These are phyloP conservation scores for Suncus etruscus DNA, from an alignment of 2,113 vertebrate species.

Conservation along the genomic window DNA sequence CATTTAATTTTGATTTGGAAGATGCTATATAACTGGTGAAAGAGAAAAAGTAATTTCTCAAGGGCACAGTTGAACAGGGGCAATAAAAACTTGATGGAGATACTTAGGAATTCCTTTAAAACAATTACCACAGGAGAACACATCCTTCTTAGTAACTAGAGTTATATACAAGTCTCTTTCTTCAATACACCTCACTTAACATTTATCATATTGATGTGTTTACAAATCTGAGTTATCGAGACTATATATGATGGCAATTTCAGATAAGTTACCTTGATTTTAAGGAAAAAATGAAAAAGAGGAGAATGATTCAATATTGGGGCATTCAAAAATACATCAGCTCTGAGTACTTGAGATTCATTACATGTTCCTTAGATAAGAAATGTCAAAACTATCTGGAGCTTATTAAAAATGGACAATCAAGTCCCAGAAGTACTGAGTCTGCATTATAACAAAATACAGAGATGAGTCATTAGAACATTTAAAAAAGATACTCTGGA, in stretches of 20 bases:
- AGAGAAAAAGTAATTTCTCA: not conserved
- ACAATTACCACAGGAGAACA: not conserved
- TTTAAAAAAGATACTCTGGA: not conserved
- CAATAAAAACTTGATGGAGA: not conserved
- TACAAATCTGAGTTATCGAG: not conserved
- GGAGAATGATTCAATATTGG: not conserved
- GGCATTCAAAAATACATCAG: not conserved
- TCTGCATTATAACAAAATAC: constrained; percentile 8
- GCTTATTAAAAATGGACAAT: not conserved
- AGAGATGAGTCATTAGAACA: not conserved
- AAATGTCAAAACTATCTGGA: not conserved
- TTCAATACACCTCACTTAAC: not conserved
- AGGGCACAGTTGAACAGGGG: not conserved
- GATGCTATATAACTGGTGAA: not conserved
- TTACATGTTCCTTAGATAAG: not conserved
- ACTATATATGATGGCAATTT: not conserved
- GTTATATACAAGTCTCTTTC: not conserved
- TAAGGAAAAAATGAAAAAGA: not conserved
- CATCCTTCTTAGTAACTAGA: not conserved
- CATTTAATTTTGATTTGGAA: constrained; percentile 44
- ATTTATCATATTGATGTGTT: not conserved
- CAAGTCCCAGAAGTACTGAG: not conserved
- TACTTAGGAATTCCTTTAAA: constrained; percentile 14
- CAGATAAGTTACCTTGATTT: not conserved
- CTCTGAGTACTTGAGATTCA: not conserved